Evolutionary conservation across 2,113 vertebrate genomes (phyloP).

Genomic region (Strigops habroptila): DNA sequence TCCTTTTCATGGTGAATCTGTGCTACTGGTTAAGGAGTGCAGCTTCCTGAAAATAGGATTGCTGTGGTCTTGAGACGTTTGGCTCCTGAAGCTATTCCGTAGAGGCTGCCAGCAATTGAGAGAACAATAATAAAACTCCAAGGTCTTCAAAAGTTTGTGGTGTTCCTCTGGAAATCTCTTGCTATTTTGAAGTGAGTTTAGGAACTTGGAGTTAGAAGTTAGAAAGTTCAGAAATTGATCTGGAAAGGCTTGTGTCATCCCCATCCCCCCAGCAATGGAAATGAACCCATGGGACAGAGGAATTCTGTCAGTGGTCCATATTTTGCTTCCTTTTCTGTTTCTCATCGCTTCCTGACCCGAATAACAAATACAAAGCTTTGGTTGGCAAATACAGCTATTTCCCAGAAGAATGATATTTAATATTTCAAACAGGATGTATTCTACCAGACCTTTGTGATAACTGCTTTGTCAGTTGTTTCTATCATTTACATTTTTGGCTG

Average conservation of each 20-base stretch:
- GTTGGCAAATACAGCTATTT: background rate
- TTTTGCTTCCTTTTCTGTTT: background rate
- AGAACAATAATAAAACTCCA: background rate
- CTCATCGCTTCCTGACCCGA: background rate
- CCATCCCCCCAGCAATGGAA: background rate
- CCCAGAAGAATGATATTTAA: background rate
- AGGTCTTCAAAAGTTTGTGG: background rate
- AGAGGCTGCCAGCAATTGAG: background rate
- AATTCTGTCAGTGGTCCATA: background rate
- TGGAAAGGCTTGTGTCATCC: background rate
- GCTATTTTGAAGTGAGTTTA: background rate
- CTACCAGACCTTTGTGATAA: background rate
- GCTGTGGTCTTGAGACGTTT: background rate
- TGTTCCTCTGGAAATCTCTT: background rate
- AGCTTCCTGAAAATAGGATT: background rate
- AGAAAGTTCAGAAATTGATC: background rate
- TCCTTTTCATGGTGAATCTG: background rate
- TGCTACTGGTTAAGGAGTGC: background rate
- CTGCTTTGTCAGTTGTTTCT: background rate
- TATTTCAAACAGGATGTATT: constrained; percentile 29
- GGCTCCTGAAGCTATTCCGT: background rate
- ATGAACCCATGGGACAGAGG: background rate
- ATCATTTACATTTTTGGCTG: background rate
- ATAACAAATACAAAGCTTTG: background rate
- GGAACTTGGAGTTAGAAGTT: background rate